Evolutionary conservation across 2,888 invertebrate genomes (phyloP), one percentile per base, ranked within the genome.

Genomic region (Aleiodes leptofemur): DNA sequence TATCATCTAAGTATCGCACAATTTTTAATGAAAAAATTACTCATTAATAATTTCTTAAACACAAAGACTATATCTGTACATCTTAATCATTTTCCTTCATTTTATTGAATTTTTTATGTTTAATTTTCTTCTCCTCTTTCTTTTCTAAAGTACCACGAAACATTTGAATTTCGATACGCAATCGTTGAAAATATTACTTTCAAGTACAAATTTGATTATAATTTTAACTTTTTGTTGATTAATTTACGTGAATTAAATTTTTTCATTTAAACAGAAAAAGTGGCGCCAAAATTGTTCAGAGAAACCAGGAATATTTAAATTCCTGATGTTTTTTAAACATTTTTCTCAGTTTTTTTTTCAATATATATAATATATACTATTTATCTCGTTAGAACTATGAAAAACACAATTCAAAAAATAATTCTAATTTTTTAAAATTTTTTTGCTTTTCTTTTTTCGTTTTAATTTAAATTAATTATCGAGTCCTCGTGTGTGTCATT

Each of bases 1-100:
- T 53, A 51, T 50, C 29, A 50, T 14, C 34, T 29, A 50, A 50
- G 29, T 64, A 72, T 74, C 73, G 72, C 72, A 68, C 76, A 23
- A 74, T 57, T 55, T 38, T 38, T 38, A 38, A 38, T 38, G 38
- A 38, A 38, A 38, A 38, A 38, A 38, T 38, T 38, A 5, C 38
- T 38, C 38, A 38, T 7, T 38, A 38, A 38, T 38, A 23, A 38
- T 38, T 38, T 38, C 38, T 38, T 38, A 38, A 38, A 23, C 23
- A 38, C 38, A 38, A 73, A 6, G 57, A 57, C 23, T 6, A 7
- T 38, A 38, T 38, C 38, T 38, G 38, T 38, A 38, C 38, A 38
- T 57, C 29, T 31, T 29, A 29, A 57, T 14, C 11, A 29, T 51
- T 48, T n/a, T 51, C 7, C 51, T 51, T 9, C 14, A 38, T 29